Evolutionary conservation across 2,888 invertebrate species (phyloP).

Genomic region (Saturnia pavonia): DNA sequence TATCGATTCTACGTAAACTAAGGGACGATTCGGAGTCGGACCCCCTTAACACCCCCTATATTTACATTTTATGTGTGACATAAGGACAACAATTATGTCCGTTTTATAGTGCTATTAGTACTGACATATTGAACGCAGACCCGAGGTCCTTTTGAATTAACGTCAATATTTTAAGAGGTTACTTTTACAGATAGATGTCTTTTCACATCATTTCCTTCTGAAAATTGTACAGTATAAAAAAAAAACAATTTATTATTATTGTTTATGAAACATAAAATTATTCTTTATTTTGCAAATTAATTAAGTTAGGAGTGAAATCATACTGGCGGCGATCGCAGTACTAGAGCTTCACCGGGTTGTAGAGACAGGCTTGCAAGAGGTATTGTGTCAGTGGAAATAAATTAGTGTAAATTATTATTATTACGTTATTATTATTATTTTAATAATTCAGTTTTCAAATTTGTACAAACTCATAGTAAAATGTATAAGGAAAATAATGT

Average conservation of each 20-base stretch:
- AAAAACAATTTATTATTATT: background rate
- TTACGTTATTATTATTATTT: background rate
- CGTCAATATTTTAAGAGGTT: background rate
- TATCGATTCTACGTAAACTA: too few species aligned
- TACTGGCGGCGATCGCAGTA: conserved; percentile 40
- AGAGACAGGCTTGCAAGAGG: conserved; percentile 38
- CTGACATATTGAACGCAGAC: too few species aligned
- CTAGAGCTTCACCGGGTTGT: conserved; percentile 51
- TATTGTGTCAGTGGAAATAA: conserved; percentile 43
- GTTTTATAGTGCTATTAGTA: background rate
- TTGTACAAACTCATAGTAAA: background rate
- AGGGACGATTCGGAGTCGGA: too few species aligned
- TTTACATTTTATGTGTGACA: too few species aligned
- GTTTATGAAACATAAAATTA: background rate
- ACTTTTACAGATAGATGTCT: background rate
- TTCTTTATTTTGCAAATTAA: background rate
- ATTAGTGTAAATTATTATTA: conserved; percentile 2
- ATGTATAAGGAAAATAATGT: background rate
- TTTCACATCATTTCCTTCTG: background rate
- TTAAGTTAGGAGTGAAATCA: background rate
- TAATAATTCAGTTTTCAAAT: background rate
- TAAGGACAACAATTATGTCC: background rate
- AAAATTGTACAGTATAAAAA: background rate
- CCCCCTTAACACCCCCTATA: too few species aligned
- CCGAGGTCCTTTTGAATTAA: too few species aligned